These are phyloP conservation scores for Puma concolor DNA, from an alignment of 2,113 vertebrate species.

Conservation along the genomic window DNA sequence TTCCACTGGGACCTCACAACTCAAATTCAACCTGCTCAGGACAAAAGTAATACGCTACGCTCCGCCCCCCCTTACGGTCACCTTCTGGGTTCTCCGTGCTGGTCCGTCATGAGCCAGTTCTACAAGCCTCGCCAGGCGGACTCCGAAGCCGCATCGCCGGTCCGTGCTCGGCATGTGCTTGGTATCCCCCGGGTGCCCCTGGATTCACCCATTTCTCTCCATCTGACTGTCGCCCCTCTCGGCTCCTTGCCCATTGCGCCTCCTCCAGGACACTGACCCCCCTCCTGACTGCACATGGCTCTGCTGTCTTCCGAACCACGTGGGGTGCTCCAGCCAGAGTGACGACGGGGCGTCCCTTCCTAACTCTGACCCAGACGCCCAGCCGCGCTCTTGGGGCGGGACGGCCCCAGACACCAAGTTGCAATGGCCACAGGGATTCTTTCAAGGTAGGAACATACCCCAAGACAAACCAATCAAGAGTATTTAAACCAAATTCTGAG, in stretches of 20 bases:
- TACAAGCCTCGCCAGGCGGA: not conserved
- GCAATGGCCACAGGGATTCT: rapidly evolving
- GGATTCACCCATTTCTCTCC: not conserved
- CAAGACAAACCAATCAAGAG: not conserved
- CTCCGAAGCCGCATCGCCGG: rapidly evolving
- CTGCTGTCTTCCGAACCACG: no score
- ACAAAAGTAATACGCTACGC: rapidly evolving
- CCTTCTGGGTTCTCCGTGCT: rapidly evolving
- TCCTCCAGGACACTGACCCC: not conserved
- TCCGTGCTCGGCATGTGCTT: rapidly evolving
- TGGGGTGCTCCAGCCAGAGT: not conserved
- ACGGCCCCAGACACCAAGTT: rapidly evolving
- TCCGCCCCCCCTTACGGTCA: rapidly evolving
- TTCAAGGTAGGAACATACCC: no score
- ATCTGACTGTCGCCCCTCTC: not conserved
- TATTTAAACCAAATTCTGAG: not conserved
- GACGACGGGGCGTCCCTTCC: not conserved
- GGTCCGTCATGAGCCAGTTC: rapidly evolving
- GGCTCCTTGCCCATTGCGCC: not conserved
- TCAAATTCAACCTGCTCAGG: not conserved
- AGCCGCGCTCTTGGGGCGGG: not conserved
- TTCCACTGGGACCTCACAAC: rapidly evolving
- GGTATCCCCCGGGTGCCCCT: not conserved
- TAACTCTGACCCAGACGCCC: not conserved
- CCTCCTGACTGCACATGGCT: not conserved